Conservation (phyloP, 2,113 vertebrate genomes). For the Sinocyclocheilus grahami region DNA sequence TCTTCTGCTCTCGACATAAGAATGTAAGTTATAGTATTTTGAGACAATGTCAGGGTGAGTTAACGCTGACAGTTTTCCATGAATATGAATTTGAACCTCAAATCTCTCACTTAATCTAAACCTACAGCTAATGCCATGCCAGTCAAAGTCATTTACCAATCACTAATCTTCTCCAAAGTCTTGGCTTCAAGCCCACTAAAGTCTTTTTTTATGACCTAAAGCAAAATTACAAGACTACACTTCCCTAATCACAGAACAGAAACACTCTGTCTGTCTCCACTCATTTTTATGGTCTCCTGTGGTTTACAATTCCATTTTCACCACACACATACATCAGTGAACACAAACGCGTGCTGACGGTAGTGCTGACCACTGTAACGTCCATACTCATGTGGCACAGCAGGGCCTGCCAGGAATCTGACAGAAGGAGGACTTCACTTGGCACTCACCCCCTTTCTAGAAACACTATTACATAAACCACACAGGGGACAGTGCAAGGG, state of each 20-base stretch:
- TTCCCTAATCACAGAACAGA: neutral
- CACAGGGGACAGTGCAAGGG: conserved; percentile 16
- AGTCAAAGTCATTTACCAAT: conserved; percentile 3
- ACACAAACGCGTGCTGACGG: conserved; percentile 3
- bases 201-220: neutral
- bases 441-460: conserved; percentile 6
- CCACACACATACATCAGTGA: neutral
- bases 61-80: neutral
- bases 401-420: conserved; percentile 9
- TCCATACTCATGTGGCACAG: neutral
- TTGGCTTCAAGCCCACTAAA: neutral
- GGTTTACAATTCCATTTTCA: neutral
- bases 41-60: neutral
- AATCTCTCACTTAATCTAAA: neutral
- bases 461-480: conserved; percentile 31
- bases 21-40: neutral
- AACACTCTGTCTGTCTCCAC: neutral
- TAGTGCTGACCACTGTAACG: neutral
- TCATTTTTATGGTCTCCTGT: neutral
- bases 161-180: conserved; percentile 12
- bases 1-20: neutral
- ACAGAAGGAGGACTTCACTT: conserved; percentile 16
- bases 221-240: neutral
- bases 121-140: neutral
- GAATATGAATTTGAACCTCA: neutral